Evolutionary conservation across 2,888 invertebrate species (phyloP).

Genomic region (Campopleginae sp.): DNA sequence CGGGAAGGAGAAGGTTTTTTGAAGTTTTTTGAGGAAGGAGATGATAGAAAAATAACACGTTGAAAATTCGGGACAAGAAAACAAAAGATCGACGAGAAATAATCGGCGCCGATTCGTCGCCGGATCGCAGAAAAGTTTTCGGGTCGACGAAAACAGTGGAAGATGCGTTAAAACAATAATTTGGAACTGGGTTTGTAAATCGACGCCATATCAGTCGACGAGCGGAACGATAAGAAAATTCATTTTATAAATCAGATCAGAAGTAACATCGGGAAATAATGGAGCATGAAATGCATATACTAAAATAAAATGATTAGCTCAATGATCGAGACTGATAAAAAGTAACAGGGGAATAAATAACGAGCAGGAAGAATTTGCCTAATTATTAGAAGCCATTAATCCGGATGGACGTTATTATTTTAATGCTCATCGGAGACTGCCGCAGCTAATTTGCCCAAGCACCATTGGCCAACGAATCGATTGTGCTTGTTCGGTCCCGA

Average conservation of each 20-base stretch:
- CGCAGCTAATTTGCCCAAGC: conserved; percentile 78
- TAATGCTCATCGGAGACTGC: conserved; percentile 78
- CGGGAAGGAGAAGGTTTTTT: conserved; percentile 29
- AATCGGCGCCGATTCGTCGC: conserved; percentile 66
- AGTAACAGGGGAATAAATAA: conserved; percentile 70
- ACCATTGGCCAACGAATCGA: conserved; percentile 78
- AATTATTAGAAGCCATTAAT: conserved; percentile 82
- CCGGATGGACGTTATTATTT: conserved; percentile 82
- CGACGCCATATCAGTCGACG: not conserved
- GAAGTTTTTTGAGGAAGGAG: conserved; percentile 8
- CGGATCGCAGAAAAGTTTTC: conserved; percentile 14
- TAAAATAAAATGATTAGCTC: conserved; percentile 5
- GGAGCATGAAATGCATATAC: not conserved
- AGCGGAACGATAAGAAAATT: not conserved
- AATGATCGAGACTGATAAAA: conserved; percentile 25
- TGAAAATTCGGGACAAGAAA: conserved; percentile 24
- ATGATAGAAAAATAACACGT: conserved; percentile 43
- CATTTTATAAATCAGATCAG: not conserved
- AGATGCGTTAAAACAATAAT: conserved; percentile 10
- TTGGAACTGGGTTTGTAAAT: not conserved
- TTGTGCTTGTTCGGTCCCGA: conserved; percentile 71
- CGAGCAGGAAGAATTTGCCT: conserved; percentile 80
- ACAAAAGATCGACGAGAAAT: conserved; percentile 45
- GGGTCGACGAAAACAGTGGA: conserved; percentile 32
- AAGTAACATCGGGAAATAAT: not conserved